These are phyloP conservation scores for Andrena cerasifolii DNA, from an alignment of 1,140 invertebrate genomes.

Conservation along the genomic window DNA sequence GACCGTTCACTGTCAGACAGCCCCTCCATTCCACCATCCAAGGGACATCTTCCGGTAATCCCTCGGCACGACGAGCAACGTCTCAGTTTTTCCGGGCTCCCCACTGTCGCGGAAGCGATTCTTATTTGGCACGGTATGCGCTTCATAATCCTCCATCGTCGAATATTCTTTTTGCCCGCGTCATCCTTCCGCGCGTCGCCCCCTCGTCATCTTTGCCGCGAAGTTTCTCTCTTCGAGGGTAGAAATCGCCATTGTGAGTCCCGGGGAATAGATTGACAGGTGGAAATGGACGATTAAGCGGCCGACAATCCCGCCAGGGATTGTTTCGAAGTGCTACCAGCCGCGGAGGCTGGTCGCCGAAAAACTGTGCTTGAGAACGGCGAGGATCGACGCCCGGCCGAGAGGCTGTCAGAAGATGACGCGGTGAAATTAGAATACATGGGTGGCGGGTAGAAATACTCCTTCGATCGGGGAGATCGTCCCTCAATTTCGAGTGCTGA, in stretches of 20 bases:
- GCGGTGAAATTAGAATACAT: conserved; percentile 11
- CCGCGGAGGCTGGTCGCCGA: not conserved
- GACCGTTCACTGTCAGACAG: conserved; percentile 47
- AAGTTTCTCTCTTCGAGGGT: conserved; percentile 60
- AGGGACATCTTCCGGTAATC: conserved; percentile 48
- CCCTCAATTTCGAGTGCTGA: conserved; percentile 17
- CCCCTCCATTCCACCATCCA: conserved; percentile 5
- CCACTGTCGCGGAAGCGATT: conserved; percentile 51
- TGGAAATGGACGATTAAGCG: conserved; percentile 78
- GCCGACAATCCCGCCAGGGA: conserved; percentile 71
- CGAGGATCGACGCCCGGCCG: not conserved
- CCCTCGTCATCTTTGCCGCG: conserved; percentile 59
- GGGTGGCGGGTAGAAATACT: not conserved
- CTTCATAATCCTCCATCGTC: conserved; percentile 74
- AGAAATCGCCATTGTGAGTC: conserved; percentile 73
- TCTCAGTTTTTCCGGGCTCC: conserved; percentile 57
- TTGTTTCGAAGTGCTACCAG: conserved; percentile 68
- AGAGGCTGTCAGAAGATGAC: not conserved
- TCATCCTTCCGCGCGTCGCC: conserved; percentile 41
- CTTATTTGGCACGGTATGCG: conserved; percentile 63
- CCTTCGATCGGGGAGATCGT: conserved; percentile 20
- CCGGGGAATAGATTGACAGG: conserved; percentile 75
- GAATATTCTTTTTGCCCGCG: conserved; percentile 66
- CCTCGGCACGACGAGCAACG: conserved; percentile 50
- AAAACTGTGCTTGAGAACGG: not conserved